These are phyloP conservation scores for Elegia similella DNA, from an alignment of 2,888 invertebrate species.

Conservation along the genomic window DNA sequence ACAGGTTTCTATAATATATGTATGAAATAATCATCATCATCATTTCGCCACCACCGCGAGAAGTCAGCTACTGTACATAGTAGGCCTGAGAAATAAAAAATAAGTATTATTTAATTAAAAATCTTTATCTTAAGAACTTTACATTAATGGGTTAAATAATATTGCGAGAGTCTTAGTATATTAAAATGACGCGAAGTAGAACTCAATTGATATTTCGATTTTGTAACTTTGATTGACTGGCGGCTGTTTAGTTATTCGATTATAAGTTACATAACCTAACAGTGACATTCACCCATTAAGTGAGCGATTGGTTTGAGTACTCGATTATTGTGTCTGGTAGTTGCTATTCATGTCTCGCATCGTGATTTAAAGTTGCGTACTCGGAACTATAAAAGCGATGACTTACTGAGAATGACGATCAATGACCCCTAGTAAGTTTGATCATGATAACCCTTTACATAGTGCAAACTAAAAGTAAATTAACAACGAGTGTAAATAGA, in stretches of 20 bases:
- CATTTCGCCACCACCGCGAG: too few species aligned
- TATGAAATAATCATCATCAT: too few species aligned
- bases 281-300: not conserved
- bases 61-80: too few species aligned
- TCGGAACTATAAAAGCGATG: slow-evolving; percentile 40
- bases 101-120: too few species aligned
- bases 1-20: not conserved
- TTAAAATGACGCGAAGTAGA: not conserved
- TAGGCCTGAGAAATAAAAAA: too few species aligned
- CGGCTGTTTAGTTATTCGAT: slow-evolving; percentile 22
- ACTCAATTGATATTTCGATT: not conserved
- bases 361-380: slow-evolving; percentile 31
- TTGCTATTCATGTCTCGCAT: slow-evolving; percentile 37
- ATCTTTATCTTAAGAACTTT: too few species aligned
- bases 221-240: not conserved
- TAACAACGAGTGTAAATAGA: too few species aligned
- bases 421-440: slow-evolving; percentile 39
- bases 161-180: too few species aligned
- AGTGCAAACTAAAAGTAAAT: too few species aligned
- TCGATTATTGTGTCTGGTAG: slow-evolving; percentile 20
- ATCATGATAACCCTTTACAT: not conserved
- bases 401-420: slow-evolving; percentile 40
- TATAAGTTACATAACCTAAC: slow-evolving; percentile 1
- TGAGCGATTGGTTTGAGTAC: slow-evolving; percentile 3
- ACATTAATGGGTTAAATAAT: too few species aligned